Conservation (phyloP, 2,113 vertebrate species). For the Eublepharis macularius region DNA sequence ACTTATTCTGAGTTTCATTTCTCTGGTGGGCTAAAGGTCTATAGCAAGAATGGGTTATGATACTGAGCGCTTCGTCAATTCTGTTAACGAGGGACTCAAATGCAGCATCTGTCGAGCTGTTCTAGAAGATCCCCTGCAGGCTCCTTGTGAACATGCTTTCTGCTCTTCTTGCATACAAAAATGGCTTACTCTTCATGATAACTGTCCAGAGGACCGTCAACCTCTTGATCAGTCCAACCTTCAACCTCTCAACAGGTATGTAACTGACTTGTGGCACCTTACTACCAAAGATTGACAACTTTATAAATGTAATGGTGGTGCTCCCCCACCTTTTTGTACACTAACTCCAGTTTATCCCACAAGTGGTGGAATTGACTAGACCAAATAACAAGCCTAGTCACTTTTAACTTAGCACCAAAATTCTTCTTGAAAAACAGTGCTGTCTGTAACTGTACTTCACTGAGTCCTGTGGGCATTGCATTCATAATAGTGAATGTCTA, state of each 20-base stretch:
- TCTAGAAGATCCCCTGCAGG: conserved; percentile 86
- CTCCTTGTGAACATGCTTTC: conserved; percentile 89
- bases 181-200: conserved; percentile 86
- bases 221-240: conserved; percentile 78
- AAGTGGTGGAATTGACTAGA: too few species aligned
- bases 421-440: too few species aligned
- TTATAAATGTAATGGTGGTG: too few species aligned
- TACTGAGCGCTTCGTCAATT: conserved; percentile 88
- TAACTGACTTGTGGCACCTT: accelerated
- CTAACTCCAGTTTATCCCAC: too few species aligned
- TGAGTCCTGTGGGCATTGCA: too few species aligned
- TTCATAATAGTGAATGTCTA: too few species aligned
- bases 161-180: conserved; percentile 86
- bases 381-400: too few species aligned
- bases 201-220: conserved; percentile 88
- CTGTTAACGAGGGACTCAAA: conserved; percentile 88
- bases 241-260: conserved; percentile 84
- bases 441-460: too few species aligned
- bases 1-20: background rate
- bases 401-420: too few species aligned
- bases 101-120: conserved; percentile 90
- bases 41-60: conserved; percentile 84
- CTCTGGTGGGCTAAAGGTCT: conserved; percentile 21
- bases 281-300: too few species aligned
- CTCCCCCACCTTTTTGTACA: too few species aligned